Evolutionary conservation across 2,888 invertebrate genomes (phyloP).

Genomic region (Cerastoderma edule): DNA sequence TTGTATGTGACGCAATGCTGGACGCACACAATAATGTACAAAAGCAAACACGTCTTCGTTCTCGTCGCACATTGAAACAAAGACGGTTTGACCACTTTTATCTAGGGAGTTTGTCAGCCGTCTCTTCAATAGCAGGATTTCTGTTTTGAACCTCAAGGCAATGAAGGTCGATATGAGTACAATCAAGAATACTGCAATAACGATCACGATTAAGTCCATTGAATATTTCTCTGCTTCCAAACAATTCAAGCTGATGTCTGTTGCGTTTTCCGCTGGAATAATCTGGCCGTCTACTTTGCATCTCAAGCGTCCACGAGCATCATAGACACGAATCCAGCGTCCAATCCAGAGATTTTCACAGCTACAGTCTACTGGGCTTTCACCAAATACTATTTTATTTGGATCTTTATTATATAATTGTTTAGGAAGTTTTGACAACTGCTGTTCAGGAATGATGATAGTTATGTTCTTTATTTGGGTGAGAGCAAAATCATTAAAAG

Average conservation of each 20-base stretch:
- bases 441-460: conserved; percentile 18
- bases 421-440: conserved; percentile 22
- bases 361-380: conserved; percentile 28
- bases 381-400: conserved; percentile 26
- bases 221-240: neutral
- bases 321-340: conserved; percentile 36
- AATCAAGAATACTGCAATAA: neutral
- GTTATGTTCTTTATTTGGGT: neutral
- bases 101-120: neutral
- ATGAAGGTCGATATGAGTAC: neutral
- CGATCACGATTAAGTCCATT: neutral
- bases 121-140: conserved; percentile 11
- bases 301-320: conserved; percentile 12
- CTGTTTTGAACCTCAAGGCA: neutral
- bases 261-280: neutral
- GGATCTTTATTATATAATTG: conserved; percentile 22
- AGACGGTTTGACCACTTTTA: neutral
- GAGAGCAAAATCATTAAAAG: neutral
- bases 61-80: conserved; percentile 30
- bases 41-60: conserved; percentile 18
- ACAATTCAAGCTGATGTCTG: neutral
- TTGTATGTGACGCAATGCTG: neutral
- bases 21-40: neutral
- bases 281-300: conserved; percentile 22
- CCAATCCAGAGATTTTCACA: conserved; percentile 43